Percentiles rank a stretch among this genome's conserved stretches.
Conservation (phyloP, 2,113 vertebrate genomes). For the Emydura subglobosa region DNA sequence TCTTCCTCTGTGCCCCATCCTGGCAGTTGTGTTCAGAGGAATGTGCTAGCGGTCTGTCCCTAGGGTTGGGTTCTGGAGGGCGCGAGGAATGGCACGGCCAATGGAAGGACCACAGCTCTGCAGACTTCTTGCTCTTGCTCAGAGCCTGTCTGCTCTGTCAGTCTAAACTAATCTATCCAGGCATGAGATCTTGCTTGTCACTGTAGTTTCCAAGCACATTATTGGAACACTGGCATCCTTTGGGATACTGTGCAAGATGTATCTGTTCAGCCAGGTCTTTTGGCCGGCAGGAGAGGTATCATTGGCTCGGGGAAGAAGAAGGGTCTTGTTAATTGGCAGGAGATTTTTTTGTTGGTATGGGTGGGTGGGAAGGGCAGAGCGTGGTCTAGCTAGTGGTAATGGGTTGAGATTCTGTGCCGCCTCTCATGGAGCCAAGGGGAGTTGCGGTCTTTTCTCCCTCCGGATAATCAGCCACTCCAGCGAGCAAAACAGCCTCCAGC, state of each 20-base stretch:
- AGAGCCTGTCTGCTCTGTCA: not conserved
- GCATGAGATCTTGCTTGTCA: not conserved
- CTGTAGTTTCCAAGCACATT: not conserved
- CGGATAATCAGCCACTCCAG: constrained; percentile 30
- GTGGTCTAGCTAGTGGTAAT: accelerated
- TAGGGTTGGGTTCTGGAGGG: not conserved
- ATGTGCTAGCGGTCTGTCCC: accelerated
- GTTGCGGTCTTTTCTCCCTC: accelerated
- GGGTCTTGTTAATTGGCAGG: not conserved
- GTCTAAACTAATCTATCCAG: accelerated
- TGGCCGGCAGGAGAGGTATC: not conserved
- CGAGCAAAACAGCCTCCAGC: accelerated
- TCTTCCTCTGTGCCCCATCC: not conserved
- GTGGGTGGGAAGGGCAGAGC: not conserved
- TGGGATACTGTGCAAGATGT: not conserved
- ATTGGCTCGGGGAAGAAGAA: not conserved
- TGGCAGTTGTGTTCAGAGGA: not conserved
- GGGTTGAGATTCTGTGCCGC: not conserved
- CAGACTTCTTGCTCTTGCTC: accelerated
- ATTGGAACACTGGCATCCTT: not conserved
- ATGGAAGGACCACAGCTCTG: accelerated
- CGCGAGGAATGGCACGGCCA: not conserved
- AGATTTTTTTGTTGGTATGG: not conserved
- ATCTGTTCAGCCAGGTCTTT: not conserved
- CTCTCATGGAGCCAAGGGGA: not conserved